Evolutionary conservation across 2,113 vertebrate genomes (phyloP), one percentile per base, ranked within the genome.

Genomic region (Manacus vitellinus): DNA sequence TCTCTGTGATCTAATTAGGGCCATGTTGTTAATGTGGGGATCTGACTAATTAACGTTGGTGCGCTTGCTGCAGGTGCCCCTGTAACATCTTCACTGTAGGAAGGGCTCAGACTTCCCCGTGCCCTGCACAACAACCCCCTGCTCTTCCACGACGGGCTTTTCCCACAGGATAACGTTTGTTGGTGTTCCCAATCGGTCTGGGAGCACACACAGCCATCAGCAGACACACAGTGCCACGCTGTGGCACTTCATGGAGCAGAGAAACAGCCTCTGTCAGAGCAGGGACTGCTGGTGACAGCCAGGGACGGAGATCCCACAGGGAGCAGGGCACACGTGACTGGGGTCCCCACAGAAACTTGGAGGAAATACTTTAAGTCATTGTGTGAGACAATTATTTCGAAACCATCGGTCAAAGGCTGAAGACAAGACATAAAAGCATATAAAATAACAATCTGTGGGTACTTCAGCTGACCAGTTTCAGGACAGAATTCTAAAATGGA

Each of bases 151-250:
- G 13, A 0, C 13, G 51, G 77, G 39, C 37, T 74, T 12, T 67
- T 33, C 43, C 30, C 31, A 21, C 0, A 12, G 15, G 18, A n/a
- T 24, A 9, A 12, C 21, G 0, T 31, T 79, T 27, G 33, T 4
- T 11, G 43, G 24, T 16, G 21, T 28, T 84, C n/a, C 54, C 14
- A 4, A 1, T 5, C 52, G 72, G 58, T 1, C 24, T 35, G 51
- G 56, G 59, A 73, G 63, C 46, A 35, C 3, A 21, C 4, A 21
- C 3, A 8, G 41, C 37, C 8, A 16, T 51, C 51, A 44, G 81
- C 21, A 88, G 96, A n/a, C 31, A 56, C 95, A 95, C 85, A 95
- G 75, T 94, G 96, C 79, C 96, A 86, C 85, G 1, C 5, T 37
- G 88, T 92, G 95, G 94, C n/a, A 75, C n/a, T 10, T 43, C 4